Conservation (phyloP, 2,113 vertebrate species). For the Phoxinus phoxinus region DNA sequence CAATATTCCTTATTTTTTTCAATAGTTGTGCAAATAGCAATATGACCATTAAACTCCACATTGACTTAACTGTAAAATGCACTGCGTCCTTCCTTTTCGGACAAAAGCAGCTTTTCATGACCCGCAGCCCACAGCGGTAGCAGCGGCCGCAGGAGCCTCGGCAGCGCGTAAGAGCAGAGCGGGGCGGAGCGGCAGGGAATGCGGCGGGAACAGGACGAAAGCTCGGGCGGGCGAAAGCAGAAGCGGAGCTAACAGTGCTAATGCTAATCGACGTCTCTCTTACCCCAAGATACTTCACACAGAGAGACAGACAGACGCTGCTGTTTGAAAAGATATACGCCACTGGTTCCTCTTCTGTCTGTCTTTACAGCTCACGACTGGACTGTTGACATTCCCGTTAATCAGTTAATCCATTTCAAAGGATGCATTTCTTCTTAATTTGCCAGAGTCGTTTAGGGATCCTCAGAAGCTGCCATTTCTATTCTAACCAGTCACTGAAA, state of each 20-base stretch:
- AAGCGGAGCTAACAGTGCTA: slow-evolving; percentile 44
- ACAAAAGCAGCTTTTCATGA: slow-evolving; percentile 78
- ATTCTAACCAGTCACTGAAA: slow-evolving; percentile 27
- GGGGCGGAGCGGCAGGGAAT: slow-evolving; percentile 57
- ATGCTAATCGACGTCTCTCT: slow-evolving; percentile 60
- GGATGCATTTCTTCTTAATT: slow-evolving; percentile 11
- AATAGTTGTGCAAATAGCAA: neutral
- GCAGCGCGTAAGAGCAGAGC: slow-evolving; percentile 53
- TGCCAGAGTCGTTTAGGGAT: slow-evolving; percentile 21
- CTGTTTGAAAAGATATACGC: slow-evolving; percentile 22
- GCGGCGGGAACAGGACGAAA: slow-evolving; percentile 47
- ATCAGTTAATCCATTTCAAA: slow-evolving; percentile 34
- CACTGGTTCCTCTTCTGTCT: slow-evolving; percentile 32
- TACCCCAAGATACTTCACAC: slow-evolving; percentile 62
- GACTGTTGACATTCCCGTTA: slow-evolving; percentile 41
- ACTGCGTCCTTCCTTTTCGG: slow-evolving; percentile 71
- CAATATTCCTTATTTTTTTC: neutral
- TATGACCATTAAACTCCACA: neutral
- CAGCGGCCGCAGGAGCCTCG: slow-evolving; percentile 53
- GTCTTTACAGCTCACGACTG: slow-evolving; percentile 30
- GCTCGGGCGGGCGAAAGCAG: slow-evolving; percentile 60
- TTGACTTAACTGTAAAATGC: slow-evolving; percentile 76
- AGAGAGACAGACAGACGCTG: slow-evolving; percentile 42
- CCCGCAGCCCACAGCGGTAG: slow-evolving; percentile 59
- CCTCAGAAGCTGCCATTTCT: slow-evolving; percentile 40